Evolutionary conservation across 2,888 invertebrate genomes (phyloP).

Genomic region (Amblyjoppa proteus): DNA sequence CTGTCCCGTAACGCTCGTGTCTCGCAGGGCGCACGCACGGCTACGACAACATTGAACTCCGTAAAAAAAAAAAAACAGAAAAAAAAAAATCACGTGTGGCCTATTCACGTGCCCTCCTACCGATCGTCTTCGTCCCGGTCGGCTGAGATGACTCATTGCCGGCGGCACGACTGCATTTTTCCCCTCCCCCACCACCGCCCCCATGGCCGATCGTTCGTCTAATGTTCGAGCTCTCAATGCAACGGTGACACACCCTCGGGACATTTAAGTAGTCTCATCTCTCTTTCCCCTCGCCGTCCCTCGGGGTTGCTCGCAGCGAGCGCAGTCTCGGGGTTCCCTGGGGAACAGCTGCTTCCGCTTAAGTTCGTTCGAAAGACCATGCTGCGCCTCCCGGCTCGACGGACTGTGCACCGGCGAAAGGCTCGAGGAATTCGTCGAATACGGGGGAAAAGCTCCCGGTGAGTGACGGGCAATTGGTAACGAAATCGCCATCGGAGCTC

Average conservation of each 20-base stretch:
- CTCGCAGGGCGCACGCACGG: slow-evolving; percentile 19
- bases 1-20: background rate
- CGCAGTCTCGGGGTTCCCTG: slow-evolving; percentile 53
- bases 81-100: slow-evolving; percentile 53
- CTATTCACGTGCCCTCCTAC: slow-evolving; percentile 48
- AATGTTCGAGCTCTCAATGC: slow-evolving; percentile 54
- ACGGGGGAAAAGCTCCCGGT: slow-evolving; percentile 6
- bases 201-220: slow-evolving; percentile 46
- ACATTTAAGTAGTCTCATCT: slow-evolving; percentile 62
- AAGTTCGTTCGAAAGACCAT: slow-evolving; percentile 33
- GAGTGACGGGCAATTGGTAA: slow-evolving; percentile 45
- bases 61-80: slow-evolving; percentile 44
- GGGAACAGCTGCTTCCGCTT: slow-evolving; percentile 70
- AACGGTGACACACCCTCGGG: slow-evolving; percentile 66
- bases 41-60: slow-evolving; percentile 48
- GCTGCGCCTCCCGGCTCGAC: background rate
- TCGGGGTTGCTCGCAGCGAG: slow-evolving; percentile 36
- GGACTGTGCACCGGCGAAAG: background rate
- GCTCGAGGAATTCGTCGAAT: slow-evolving; percentile 55
- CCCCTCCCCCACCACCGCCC: slow-evolving; percentile 5
- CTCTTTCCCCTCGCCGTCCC: slow-evolving; percentile 29
- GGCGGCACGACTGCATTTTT: slow-evolving; percentile 29
- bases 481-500: background rate
- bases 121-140: slow-evolving; percentile 21
- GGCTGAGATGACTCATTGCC: slow-evolving; percentile 68